A percentile compares a stretch with the other conserved stretches of the same genome.
Evolutionary conservation across 2,888 invertebrate genomes (phyloP).

Genomic region (Rhabditophanes sp.): DNA sequence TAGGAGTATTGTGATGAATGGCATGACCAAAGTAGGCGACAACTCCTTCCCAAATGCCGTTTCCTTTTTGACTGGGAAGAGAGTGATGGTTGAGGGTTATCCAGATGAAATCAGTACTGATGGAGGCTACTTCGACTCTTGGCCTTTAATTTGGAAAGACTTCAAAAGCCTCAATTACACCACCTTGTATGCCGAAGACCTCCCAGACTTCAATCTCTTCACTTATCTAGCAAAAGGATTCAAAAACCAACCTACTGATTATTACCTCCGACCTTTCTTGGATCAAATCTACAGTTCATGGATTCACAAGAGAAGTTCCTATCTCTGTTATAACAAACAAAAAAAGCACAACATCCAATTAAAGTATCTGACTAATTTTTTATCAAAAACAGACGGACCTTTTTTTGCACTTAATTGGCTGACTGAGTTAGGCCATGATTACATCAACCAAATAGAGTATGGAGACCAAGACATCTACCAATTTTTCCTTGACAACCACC

Average conservation of each 20-base stretch:
- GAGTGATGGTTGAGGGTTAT: constrained; percentile 7
- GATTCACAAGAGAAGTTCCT: constrained; percentile 27
- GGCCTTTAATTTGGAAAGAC: constrained; percentile 45
- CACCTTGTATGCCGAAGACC: constrained; percentile 47
- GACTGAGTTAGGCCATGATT: constrained; percentile 47
- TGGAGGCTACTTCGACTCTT: constrained; percentile 39
- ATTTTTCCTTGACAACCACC: constrained; percentile 32
- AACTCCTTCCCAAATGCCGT: constrained; percentile 46
- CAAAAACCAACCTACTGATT: constrained; percentile 43
- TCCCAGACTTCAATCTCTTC: constrained; percentile 45
- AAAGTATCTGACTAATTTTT: constrained; percentile 23
- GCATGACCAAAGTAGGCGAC: constrained; percentile 47
- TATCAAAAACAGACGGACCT: constrained; percentile 8
- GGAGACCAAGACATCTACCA: constrained; percentile 45
- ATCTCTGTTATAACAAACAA: constrained; percentile 31
- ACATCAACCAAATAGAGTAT: constrained; percentile 43
- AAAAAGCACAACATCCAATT: constrained; percentile 38
- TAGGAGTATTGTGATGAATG: constrained; percentile 15
- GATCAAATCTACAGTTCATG: constrained; percentile 39
- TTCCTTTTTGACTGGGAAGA: constrained; percentile 42
- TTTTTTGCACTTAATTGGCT: constrained; percentile 30
- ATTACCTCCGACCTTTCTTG: constrained; percentile 45
- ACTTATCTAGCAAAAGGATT: constrained; percentile 45
- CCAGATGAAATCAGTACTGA: constrained; percentile 16
- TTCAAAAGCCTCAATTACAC: constrained; percentile 37